phyloP scores from a whole-genome alignment of 2,797 vertebrate genomes.

The Threskiornis aethiopicus region DNA sequence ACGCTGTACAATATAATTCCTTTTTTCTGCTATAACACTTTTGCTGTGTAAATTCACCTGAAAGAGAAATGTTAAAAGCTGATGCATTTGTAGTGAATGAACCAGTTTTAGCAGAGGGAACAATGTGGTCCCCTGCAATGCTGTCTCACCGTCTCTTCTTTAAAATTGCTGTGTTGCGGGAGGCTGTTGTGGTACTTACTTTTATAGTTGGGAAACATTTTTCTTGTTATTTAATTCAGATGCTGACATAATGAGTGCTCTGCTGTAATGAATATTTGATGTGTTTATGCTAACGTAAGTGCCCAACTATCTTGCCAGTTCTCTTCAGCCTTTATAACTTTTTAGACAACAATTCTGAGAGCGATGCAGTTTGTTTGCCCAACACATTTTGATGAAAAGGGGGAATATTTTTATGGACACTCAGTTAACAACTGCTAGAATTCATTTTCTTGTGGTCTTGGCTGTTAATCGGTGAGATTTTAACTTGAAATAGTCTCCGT shows the following conservation, averaged over 20 bases:
- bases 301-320: not conserved
- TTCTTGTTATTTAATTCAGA: slow-evolving; percentile 53
- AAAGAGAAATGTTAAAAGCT: not conserved
- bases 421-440: not conserved
- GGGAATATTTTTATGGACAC: not conserved
- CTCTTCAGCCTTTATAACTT: not conserved
- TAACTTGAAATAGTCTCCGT: not conserved
- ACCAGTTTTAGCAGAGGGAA: not conserved
- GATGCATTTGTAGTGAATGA: not conserved
- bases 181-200: slow-evolving; percentile 7
- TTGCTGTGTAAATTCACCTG: not conserved
- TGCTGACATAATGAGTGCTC: slow-evolving; percentile 51
- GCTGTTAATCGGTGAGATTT: not conserved
- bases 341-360: not conserved
- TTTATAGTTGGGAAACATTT: slow-evolving; percentile 27
- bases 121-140: not conserved
- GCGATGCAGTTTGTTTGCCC: not conserved
- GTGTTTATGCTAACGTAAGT: slow-evolving; percentile 31
- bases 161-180: not conserved
- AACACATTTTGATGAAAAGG: not conserved
- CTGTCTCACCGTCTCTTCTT: not conserved
- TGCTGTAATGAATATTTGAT: slow-evolving; percentile 62
- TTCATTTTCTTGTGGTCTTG: not conserved
- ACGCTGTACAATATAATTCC: not conserved
- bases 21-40: not conserved